Evolutionary conservation across 2,797 vertebrate species (phyloP).

Genomic region (Rousettus madagascariensis): DNA sequence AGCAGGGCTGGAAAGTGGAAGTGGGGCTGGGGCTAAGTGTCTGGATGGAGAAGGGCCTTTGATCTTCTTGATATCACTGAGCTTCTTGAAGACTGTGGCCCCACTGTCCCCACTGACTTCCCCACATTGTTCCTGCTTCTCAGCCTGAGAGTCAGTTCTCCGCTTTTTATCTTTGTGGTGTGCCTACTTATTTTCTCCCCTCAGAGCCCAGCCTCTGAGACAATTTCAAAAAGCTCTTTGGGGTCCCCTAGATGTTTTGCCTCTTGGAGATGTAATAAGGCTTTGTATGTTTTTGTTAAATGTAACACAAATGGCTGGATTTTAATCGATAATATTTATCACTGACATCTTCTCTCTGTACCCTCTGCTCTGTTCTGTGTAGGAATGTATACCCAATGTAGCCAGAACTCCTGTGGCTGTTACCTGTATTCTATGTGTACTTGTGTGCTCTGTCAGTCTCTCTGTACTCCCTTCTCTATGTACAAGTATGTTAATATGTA

Average conservation of each 20-base stretch:
- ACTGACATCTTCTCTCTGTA: slow-evolving; percentile 37
- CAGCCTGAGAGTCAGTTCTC: not conserved
- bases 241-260: not conserved
- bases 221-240: not conserved
- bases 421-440: slow-evolving; percentile 21
- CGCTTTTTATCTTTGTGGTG: not conserved
- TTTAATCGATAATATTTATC: slow-evolving; percentile 36
- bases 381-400: not conserved
- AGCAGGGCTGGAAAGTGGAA: not conserved
- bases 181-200: not conserved
- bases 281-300: slow-evolving; percentile 40
- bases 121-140: not conserved
- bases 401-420: not conserved
- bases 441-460: slow-evolving; percentile 33
- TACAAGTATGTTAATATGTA: slow-evolving; percentile 63
- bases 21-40: not conserved
- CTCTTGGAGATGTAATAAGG: slow-evolving; percentile 10
- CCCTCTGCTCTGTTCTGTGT: not conserved
- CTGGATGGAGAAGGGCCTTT: not conserved
- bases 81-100: not conserved
- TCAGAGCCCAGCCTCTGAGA: not conserved
- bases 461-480: slow-evolving; percentile 43
- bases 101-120: not conserved
- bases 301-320: slow-evolving; percentile 54
- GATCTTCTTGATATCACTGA: not conserved